These are phyloP conservation scores for Apotomis turbidana DNA, from an alignment of 2,888 invertebrate genomes.

Conservation along the genomic window DNA sequence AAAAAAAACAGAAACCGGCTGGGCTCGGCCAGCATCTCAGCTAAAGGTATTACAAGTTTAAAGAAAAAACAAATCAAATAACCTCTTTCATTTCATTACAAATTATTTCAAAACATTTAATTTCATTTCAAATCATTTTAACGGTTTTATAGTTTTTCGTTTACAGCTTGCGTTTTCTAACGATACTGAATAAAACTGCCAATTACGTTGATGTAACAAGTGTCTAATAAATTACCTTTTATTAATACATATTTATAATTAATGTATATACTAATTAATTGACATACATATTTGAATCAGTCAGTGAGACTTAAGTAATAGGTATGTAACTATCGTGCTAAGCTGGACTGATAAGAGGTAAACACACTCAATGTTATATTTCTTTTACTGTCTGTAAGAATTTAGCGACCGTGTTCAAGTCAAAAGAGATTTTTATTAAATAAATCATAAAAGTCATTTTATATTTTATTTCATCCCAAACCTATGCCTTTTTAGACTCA, in stretches of 20 bases:
- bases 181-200: not conserved
- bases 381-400: slow-evolving; percentile 78
- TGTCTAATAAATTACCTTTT: slow-evolving; percentile 27
- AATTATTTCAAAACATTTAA: too few species aligned
- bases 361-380: slow-evolving; percentile 77
- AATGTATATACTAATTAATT: slow-evolving; percentile 56
- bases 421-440: slow-evolving; percentile 83
- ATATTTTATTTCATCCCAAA: slow-evolving; percentile 53
- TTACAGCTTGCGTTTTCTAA: too few species aligned
- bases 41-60: too few species aligned
- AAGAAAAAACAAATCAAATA: too few species aligned
- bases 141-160: too few species aligned
- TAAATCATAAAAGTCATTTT: slow-evolving; percentile 59
- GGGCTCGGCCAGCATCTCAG: too few species aligned
- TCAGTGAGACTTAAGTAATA: slow-evolving; percentile 61
- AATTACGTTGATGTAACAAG: slow-evolving; percentile 32
- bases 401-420: slow-evolving; percentile 84
- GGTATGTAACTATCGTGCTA: slow-evolving; percentile 69
- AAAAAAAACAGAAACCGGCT: too few species aligned
- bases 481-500: slow-evolving; percentile 46
- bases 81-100: too few species aligned
- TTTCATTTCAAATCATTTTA: too few species aligned
- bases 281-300: slow-evolving; percentile 60
- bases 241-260: slow-evolving; percentile 53
- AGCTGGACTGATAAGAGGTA: slow-evolving; percentile 74